Evolutionary conservation across 2,797 vertebrate genomes (phyloP).

Genomic region (Lacerta bilineata): DNA sequence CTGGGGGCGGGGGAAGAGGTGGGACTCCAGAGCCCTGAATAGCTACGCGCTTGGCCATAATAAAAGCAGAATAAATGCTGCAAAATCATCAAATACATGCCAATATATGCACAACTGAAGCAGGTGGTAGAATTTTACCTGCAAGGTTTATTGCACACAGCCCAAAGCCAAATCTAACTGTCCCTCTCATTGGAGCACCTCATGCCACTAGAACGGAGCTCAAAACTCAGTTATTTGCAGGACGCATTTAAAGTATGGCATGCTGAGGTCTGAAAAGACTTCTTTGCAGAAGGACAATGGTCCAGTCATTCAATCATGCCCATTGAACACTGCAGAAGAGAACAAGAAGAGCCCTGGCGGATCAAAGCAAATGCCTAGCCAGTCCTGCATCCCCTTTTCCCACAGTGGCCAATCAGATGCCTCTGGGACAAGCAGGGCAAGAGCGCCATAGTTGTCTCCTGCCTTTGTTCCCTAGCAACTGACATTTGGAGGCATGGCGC

Average conservation of each 20-base stretch:
- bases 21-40: not conserved
- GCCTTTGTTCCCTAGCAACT: too few relatives aligned
- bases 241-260: not conserved
- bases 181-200: not conserved
- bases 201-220: not conserved
- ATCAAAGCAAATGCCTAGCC: too few relatives aligned
- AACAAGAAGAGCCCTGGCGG: too few relatives aligned
- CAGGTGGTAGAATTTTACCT: not conserved
- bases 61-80: not conserved
- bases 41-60: not conserved
- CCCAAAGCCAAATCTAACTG: not conserved
- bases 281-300: not conserved
- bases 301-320: not conserved
- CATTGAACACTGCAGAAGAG: not conserved
- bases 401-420: too few relatives aligned
- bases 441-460: too few relatives aligned
- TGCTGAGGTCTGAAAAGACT: not conserved
- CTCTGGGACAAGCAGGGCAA: too few relatives aligned
- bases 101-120: not conserved
- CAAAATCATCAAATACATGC: not conserved
- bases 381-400: too few relatives aligned
- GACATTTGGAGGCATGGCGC: too few relatives aligned
- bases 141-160: not conserved
- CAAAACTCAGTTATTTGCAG: not conserved
- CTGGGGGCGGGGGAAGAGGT: not conserved